phyloP scores from a whole-genome alignment of 2,888 invertebrate species.

The Drosophila mimica region DNA sequence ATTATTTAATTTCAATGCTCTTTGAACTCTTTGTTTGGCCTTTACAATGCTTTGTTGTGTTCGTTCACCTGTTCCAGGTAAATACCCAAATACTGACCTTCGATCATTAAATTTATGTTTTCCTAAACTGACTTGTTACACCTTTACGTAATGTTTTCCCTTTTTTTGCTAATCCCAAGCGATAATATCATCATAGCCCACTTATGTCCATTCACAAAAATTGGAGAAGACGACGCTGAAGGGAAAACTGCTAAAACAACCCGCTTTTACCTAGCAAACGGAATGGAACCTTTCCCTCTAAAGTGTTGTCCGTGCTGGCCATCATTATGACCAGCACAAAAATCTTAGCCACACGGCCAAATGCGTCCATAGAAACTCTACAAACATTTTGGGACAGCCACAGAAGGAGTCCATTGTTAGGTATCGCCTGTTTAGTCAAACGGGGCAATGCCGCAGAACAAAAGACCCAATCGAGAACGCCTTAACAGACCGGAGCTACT shows the following conservation, averaged over 20 bases:
- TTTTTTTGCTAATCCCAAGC: conserved; percentile 54
- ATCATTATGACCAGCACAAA: conserved; percentile 75
- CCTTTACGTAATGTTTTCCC: conserved; percentile 49
- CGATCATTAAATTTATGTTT: conserved; percentile 43
- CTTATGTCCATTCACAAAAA: conserved; percentile 52
- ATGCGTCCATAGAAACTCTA: conserved; percentile 68
- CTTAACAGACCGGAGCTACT: conserved; percentile 36
- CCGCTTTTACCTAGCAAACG: conserved; percentile 46
- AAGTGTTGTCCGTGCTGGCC: conserved; percentile 63
- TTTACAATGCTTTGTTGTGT: conserved; percentile 31
- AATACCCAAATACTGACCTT: conserved; percentile 39
- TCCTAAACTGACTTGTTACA: conserved; percentile 44
- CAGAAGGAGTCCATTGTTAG: conserved; percentile 66
- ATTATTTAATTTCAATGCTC: conserved; percentile 44
- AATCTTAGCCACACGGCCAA: conserved; percentile 76
- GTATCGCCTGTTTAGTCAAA: conserved; percentile 66
- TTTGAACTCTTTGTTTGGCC: conserved; percentile 31
- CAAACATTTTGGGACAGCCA: conserved; percentile 65
- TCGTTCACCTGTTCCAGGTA: conserved; percentile 47
- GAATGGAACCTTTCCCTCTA: conserved; percentile 33
- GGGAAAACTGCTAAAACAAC: conserved; percentile 54
- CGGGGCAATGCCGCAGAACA: conserved; percentile 66
- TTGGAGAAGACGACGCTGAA: not conserved
- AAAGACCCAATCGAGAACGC: conserved; percentile 64
- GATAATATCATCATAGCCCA: conserved; percentile 67